phyloP scores from a whole-genome alignment of 2,113 vertebrate genomes.

The Nothocercus julius region DNA sequence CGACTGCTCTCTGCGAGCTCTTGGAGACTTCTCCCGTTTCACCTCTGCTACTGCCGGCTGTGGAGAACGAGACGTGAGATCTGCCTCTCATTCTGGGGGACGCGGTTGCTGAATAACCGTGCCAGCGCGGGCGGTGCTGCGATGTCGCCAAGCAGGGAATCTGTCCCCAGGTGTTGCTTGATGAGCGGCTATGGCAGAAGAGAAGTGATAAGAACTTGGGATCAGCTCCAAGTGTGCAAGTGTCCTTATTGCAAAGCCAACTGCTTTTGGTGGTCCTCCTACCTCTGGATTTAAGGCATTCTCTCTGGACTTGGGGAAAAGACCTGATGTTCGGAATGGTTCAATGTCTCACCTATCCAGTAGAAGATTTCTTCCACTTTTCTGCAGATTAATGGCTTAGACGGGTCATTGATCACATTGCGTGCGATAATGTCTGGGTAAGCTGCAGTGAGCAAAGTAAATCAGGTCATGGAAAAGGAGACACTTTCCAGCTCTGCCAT shows the following conservation, averaged over 20 bases:
- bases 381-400: background rate
- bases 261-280: background rate
- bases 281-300: background rate
- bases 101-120: background rate
- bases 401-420: background rate
- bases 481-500: background rate
- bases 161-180: background rate
- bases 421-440: background rate
- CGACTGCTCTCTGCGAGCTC: background rate
- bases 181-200: background rate
- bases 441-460: background rate
- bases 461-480: background rate
- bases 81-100: background rate
- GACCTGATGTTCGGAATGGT: background rate
- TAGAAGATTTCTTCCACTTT: background rate
- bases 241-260: background rate
- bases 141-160: background rate
- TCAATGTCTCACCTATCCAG: background rate
- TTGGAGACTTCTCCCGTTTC: accelerated
- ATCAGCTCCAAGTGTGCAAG: background rate
- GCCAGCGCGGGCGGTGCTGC: background rate
- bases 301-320: background rate
- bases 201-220: background rate
- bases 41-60: background rate
- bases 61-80: background rate